Evolutionary conservation across 2,113 vertebrate species (phyloP).

Genomic region (Empidonax alnorum): DNA sequence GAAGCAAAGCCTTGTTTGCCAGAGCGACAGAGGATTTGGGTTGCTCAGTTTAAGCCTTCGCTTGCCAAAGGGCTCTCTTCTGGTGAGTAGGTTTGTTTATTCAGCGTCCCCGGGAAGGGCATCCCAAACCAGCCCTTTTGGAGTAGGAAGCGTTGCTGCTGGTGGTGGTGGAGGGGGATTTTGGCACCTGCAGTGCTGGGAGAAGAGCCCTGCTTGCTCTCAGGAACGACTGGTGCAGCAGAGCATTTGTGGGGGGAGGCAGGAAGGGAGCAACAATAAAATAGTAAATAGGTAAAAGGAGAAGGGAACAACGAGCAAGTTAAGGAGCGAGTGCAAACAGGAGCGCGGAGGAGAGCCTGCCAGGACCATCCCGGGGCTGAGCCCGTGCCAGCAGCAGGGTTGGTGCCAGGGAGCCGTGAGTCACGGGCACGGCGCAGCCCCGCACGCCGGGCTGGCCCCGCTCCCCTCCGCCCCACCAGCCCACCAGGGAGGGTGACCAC

Average conservation of each 20-base stretch:
- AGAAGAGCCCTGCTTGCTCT: background rate
- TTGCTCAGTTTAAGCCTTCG: background rate
- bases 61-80: background rate
- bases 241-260: background rate
- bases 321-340: background rate
- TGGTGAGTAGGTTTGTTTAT: background rate
- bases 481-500: accelerated
- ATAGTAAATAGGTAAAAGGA: background rate
- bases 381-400: background rate
- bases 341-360: background rate
- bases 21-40: accelerated
- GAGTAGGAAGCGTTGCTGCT: background rate
- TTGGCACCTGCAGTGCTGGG: background rate
- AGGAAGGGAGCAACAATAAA: background rate
- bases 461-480: background rate
- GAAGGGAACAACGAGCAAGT: background rate
- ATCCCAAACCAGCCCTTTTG: background rate
- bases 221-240: accelerated
- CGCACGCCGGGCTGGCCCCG: accelerated
- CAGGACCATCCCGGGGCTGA: background rate
- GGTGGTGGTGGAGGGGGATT: background rate
- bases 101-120: accelerated
- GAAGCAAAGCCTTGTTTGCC: background rate
- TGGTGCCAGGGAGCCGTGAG: background rate
- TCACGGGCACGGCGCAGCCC: accelerated